phyloP scores from a whole-genome alignment of 2,797 vertebrate genomes.

The Heteromormyrus szaboi region DNA sequence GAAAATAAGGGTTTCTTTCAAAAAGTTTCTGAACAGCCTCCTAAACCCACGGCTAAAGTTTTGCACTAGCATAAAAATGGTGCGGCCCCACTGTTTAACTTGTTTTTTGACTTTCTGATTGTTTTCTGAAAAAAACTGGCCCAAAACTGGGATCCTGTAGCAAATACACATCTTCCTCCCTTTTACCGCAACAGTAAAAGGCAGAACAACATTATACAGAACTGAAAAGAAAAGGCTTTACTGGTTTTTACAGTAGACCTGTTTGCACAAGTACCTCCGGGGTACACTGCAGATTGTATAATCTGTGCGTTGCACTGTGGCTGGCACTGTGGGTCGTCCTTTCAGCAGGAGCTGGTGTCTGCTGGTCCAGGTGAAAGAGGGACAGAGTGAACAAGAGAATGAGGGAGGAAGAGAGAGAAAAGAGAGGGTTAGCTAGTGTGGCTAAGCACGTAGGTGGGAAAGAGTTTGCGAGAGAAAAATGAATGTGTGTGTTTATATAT shows the following conservation, averaged over 20 bases:
- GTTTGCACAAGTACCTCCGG: constrained; percentile 34
- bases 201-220: constrained; percentile 25
- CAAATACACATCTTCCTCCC: background rate
- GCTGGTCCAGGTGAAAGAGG: constrained; percentile 10
- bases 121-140: background rate
- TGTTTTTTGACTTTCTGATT: background rate
- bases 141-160: background rate
- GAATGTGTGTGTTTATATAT: constrained; percentile 50
- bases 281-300: constrained; percentile 16
- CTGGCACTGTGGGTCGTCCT: background rate
- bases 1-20: background rate
- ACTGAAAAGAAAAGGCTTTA: constrained; percentile 28
- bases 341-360: background rate
- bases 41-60: background rate
- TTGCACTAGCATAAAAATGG: background rate
- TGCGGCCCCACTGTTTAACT: background rate
- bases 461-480: constrained; percentile 6
- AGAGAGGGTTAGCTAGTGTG: constrained; percentile 29
- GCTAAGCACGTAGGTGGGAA: constrained; percentile 26
- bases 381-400: constrained; percentile 29
- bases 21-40: background rate
- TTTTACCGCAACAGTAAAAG: background rate
- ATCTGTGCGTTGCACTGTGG: background rate
- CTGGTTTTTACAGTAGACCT: constrained; percentile 32
- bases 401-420: constrained; percentile 57